A percentile compares a stretch with the other conserved stretches of the same genome.
phyloP scores from a whole-genome alignment of 2,797 vertebrate genomes.

The Girardinus metallicus region DNA sequence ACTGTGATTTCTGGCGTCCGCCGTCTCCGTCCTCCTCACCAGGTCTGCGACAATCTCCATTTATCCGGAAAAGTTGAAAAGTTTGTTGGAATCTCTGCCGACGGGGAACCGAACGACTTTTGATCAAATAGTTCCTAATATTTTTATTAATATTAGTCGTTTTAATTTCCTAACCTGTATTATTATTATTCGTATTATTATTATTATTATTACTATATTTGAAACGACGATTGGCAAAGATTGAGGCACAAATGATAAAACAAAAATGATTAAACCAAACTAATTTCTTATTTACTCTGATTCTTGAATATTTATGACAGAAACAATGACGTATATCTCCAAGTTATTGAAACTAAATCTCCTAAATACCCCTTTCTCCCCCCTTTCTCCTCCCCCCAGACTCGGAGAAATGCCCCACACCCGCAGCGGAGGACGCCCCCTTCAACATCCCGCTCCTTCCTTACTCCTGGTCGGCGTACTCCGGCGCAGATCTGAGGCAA shows the following conservation, averaged over 20 bases:
- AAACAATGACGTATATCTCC: neutral
- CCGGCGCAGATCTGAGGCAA: constrained; percentile 86
- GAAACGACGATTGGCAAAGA: neutral
- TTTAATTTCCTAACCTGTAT: neutral
- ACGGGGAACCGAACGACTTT: neutral
- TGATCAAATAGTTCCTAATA: neutral
- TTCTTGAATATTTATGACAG: neutral
- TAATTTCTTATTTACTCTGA: neutral
- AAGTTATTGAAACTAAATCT: neutral
- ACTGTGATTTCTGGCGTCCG: constrained; percentile 95
- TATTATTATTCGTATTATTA: neutral
- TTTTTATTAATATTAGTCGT: neutral
- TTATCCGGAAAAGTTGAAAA: neutral
- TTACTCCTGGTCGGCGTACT: constrained; percentile 86
- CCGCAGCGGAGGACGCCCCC: constrained; percentile 84
- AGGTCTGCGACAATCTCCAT: constrained; percentile 70
- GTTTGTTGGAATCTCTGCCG: neutral
- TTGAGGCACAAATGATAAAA: neutral
- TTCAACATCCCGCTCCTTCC: constrained; percentile 86
- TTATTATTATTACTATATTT: neutral
- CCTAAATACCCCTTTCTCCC: constrained; percentile 23
- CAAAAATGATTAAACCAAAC: neutral
- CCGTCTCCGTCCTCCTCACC: constrained; percentile 96
- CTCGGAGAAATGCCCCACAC: constrained; percentile 88
- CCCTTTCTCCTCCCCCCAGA: constrained; percentile 65